Evolutionary conservation across 2,888 invertebrate genomes (phyloP).

Genomic region (Melipona bicolor): DNA sequence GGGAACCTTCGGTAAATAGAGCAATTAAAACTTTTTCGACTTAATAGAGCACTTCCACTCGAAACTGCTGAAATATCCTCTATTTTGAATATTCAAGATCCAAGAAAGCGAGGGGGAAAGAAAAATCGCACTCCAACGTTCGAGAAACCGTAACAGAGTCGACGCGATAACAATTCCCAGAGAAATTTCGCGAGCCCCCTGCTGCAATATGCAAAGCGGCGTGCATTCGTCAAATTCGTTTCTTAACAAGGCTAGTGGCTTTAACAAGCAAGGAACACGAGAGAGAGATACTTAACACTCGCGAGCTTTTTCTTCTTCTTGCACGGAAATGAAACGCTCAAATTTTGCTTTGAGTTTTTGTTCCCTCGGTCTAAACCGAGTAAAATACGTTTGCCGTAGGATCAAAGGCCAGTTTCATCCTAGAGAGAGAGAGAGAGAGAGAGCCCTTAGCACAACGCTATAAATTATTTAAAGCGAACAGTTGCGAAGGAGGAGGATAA

Average conservation of each 20-base stretch:
- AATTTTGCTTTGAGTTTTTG: not conserved
- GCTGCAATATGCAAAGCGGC: not conserved
- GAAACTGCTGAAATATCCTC: no score
- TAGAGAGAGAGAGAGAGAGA: not conserved
- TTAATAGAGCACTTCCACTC: no score
- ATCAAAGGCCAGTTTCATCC: not conserved
- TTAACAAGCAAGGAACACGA: not conserved
- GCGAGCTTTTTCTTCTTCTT: not conserved
- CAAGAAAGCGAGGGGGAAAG: not conserved
- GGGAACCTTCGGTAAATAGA: no score
- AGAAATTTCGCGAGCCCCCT: not conserved
- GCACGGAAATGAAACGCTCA: not conserved
- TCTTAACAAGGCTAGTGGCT: not conserved
- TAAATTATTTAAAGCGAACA: constrained; percentile 33
- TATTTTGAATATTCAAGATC: not conserved
- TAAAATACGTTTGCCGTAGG: not conserved
- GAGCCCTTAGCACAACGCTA: not conserved
- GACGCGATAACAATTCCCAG: not conserved
- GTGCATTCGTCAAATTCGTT: not conserved
- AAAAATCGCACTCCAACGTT: not conserved
- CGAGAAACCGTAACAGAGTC: not conserved
- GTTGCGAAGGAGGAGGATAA: constrained; percentile 7
- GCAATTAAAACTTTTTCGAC: no score
- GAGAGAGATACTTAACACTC: not conserved
- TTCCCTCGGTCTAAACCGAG: not conserved